Base-by-base conservation (phyloP, 2,888 invertebrate genomes). In the Thyatira batis region DNA sequence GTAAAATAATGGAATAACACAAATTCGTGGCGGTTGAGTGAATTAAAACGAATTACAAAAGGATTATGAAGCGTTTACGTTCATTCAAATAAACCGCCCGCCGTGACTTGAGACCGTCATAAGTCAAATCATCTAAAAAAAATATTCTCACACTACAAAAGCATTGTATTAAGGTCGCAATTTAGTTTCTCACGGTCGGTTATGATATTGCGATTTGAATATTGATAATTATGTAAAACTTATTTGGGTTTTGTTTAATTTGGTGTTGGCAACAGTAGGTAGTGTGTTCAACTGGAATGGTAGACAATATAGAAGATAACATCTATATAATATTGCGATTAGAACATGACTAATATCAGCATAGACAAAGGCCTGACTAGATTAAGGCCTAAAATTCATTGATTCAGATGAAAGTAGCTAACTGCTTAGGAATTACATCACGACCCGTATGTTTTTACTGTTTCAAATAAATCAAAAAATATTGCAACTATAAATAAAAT, bases 1-100 rank as follows among this genome's bases (percentile, higher is more conserved):
- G 55, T 51, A 61, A 67, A 70, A 71, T 73, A 66, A 73, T 70
- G 61, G 63, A 65, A 69, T 70, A 60, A 67, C 54, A 65, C 57
- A 65, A 74, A 76, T 61, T 78, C 73, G 77, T 76, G 78, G 63
- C 63, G 63, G 50, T 67, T 49, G 54, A 55, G 56, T 52, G 59
- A 60, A 73, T 70, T 73, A 65, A 65, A 60, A 53, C 23, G 60
- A 65, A 65, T 69, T 65, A 65, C 60, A 45, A 45, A n/a, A 45
- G 51, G 51, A 51, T 56, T 51, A 57, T 27, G 27, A 51, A 43
- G 50, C 53, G 55, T 51, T 58, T 58, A 53, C 46, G 13, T 20
- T 43, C 43, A 43, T 45, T 54, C 33, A 43, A 45, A 53, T 13
- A 33, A 28, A 20, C 53, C 43, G 33, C 13, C 20, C 28, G 39